Evolutionary conservation across 1,140 invertebrate species (phyloP).

Genomic region (Drosophila teissieri): DNA sequence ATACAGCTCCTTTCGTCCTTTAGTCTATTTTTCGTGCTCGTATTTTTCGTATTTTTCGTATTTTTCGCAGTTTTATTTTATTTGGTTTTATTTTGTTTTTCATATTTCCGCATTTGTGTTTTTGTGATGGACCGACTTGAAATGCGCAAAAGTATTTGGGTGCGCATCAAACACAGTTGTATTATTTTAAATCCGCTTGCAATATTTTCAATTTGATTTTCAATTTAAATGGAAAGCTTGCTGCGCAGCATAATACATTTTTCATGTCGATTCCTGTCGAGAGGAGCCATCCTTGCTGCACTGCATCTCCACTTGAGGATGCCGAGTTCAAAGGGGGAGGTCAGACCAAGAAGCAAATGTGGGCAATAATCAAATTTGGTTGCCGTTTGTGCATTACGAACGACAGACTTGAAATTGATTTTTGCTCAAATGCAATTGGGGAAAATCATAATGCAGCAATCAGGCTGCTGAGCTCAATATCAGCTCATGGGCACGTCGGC

Average conservation of each 20-base stretch:
- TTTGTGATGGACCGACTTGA: conserved; percentile 43
- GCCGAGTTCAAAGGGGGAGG: neutral
- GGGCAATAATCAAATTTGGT: conserved; percentile 42
- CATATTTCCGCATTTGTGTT: conserved; percentile 8
- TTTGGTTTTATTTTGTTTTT: conserved; percentile 12
- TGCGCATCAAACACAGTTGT: conserved; percentile 65
- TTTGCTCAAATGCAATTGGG: conserved; percentile 21
- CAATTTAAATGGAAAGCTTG: conserved; percentile 72
- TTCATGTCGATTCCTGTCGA: conserved; percentile 35
- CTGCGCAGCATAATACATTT: conserved; percentile 46
- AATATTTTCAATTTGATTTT: conserved; percentile 79
- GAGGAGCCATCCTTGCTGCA: neutral
- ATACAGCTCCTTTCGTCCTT: conserved; percentile 18
- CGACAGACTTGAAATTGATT: conserved; percentile 14
- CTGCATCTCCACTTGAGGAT: neutral
- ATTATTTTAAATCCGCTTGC: conserved; percentile 81
- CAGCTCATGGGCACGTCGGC: neutral
- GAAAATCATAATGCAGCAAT: conserved; percentile 24
- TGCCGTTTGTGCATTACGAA: conserved; percentile 29
- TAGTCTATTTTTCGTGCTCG: conserved; percentile 17
- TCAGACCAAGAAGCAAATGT: conserved; percentile 22
- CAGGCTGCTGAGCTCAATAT: neutral
- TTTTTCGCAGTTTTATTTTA: conserved; percentile 11
- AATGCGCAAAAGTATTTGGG: conserved; percentile 70
- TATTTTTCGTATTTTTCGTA: conserved; percentile 15